phyloP scores from a whole-genome alignment of 2,113 vertebrate genomes.

The Hemibagrus wyckioides region DNA sequence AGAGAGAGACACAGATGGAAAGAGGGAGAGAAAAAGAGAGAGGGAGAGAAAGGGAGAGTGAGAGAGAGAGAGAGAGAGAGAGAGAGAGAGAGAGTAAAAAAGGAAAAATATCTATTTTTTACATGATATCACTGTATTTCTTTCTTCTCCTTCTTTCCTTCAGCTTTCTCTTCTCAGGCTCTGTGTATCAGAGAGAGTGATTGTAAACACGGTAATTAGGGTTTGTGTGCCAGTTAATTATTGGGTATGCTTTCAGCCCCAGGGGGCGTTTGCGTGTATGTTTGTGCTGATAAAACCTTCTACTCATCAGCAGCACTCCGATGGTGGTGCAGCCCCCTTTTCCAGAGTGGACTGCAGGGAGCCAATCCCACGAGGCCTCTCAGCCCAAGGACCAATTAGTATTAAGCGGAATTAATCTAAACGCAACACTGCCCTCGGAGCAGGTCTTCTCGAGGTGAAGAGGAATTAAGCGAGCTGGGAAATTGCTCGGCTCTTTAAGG shows the following conservation, averaged over 20 bases:
- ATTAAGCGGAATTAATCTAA: conserved; percentile 81
- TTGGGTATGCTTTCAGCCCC: conserved; percentile 69
- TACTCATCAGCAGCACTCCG: conserved; percentile 73
- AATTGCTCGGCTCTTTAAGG: conserved; percentile 46
- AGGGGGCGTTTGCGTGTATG: conserved; percentile 73
- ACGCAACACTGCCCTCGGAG: conserved; percentile 72
- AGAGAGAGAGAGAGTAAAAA: conserved; percentile 48
- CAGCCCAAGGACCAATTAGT: conserved; percentile 79
- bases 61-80: conserved; percentile 55
- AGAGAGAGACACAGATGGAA: conserved; percentile 8
- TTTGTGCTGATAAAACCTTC: conserved; percentile 76
- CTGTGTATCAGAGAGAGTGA: conserved; percentile 67
- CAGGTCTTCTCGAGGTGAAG: conserved; percentile 78
- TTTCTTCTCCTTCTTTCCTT: conserved; percentile 59
- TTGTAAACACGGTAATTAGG: conserved; percentile 85
- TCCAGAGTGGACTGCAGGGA: conserved; percentile 76
- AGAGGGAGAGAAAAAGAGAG: neutral
- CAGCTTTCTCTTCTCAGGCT: conserved; percentile 44
- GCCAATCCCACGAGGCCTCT: conserved; percentile 65
- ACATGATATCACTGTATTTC: conserved; percentile 32
- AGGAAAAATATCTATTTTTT: conserved; percentile 20
- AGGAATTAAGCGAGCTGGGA: conserved; percentile 70
- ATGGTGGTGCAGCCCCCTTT: conserved; percentile 62
- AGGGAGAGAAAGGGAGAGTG: neutral
- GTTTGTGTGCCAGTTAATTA: conserved; percentile 82